A percentile compares a stretch with the other conserved stretches of the same genome.
These are phyloP conservation scores for Rhamphomyia laevipes DNA, from an alignment of 2,888 invertebrate species.

Conservation along the genomic window DNA sequence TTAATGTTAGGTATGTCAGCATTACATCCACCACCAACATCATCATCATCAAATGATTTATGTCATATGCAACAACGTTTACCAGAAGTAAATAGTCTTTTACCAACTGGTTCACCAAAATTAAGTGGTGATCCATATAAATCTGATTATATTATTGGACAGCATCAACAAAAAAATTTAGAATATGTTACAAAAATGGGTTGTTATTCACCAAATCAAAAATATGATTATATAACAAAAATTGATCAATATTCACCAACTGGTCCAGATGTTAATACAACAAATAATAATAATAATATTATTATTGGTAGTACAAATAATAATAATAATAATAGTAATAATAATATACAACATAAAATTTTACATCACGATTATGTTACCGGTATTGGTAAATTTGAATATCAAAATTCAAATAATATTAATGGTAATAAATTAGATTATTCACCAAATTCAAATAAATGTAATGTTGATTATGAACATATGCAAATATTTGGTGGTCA, in stretches of 20 bases:
- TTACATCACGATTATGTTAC: too few relatives aligned
- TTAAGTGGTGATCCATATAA: slow-evolving; percentile 24
- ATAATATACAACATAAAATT: not conserved
- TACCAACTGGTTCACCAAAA: slow-evolving; percentile 34
- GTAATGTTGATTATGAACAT: slow-evolving; percentile 27
- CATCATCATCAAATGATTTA: slow-evolving; percentile 12
- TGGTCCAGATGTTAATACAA: not conserved
- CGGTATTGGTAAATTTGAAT: not conserved
- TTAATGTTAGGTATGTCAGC: slow-evolving; percentile 52
- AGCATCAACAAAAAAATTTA: slow-evolving; percentile 22
- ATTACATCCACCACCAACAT: slow-evolving; percentile 17
- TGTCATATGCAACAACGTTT: slow-evolving; percentile 32
- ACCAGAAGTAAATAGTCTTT: slow-evolving; percentile 35
- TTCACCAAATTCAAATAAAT: slow-evolving; percentile 10
- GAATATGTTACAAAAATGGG: slow-evolving; percentile 34
- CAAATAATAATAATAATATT: slow-evolving; percentile 15
- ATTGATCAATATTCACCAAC: slow-evolving; percentile 23
- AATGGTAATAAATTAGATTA: slow-evolving; percentile 12
- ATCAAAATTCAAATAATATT: slow-evolving; percentile 9
- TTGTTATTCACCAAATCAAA: slow-evolving; percentile 36
- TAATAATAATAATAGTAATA: slow-evolving; percentile 6
- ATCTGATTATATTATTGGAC: slow-evolving; percentile 23
- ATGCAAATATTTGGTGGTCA: slow-evolving; percentile 26
- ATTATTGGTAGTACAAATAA: slow-evolving; percentile 14
- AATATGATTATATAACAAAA: slow-evolving; percentile 34